These are phyloP conservation scores for Cavia aperea DNA, from an alignment of 2,113 vertebrate species.

Conservation along the genomic window DNA sequence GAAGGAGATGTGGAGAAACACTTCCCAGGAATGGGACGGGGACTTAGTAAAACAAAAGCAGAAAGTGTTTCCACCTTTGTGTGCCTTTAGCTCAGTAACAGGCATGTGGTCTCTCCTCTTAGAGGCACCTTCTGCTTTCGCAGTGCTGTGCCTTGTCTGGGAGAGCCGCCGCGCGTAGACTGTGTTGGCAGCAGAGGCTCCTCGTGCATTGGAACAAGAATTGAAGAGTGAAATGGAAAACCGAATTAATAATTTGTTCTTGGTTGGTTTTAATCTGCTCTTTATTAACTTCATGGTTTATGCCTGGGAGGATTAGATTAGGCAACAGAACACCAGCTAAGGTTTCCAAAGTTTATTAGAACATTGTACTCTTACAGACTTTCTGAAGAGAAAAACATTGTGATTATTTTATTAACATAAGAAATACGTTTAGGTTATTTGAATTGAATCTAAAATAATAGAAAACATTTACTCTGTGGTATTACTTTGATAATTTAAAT, in stretches of 20 bases:
- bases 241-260: constrained; percentile 58
- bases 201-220: constrained; percentile 47
- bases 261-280: constrained; percentile 63
- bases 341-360: constrained; percentile 42
- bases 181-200: not conserved
- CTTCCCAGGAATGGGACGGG: not conserved
- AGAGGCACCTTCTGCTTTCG: not conserved
- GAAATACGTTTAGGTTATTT: not conserved
- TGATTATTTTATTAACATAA: constrained; percentile 21
- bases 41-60: not conserved
- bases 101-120: constrained; percentile 49
- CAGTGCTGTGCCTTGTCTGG: constrained; percentile 23
- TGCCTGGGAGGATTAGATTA: constrained; percentile 57
- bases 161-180: constrained; percentile 26
- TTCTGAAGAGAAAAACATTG: constrained; percentile 38
- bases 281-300: constrained; percentile 60
- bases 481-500: constrained; percentile 16
- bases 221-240: constrained; percentile 63
- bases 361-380: constrained; percentile 33
- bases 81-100: constrained; percentile 55
- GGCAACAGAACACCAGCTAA: constrained; percentile 38
- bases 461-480: not conserved
- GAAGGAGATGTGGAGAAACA: constrained; percentile 10
- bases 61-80: constrained; percentile 39
- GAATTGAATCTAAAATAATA: constrained; percentile 23